Percentiles rank a stretch among this genome's conserved stretches.
Evolutionary conservation across 1,140 invertebrate genomes (phyloP).

Genomic region (Plutomurus gul): DNA sequence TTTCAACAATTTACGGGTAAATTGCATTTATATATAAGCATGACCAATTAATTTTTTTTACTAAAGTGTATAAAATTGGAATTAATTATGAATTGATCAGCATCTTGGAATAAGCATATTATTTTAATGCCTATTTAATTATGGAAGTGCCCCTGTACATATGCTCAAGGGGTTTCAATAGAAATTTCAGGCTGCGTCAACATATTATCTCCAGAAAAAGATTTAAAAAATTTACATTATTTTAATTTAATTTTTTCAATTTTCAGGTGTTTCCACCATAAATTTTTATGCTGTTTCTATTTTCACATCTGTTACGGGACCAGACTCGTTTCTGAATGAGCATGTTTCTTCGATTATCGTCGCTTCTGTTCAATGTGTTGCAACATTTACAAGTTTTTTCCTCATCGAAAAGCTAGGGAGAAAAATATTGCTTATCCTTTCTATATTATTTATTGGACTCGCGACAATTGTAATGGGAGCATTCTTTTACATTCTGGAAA

Average conservation of each 20-base stretch:
- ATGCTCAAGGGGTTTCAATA: not conserved
- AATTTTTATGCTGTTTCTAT: constrained; percentile 50
- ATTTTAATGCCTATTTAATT: too few species aligned
- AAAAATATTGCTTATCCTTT: constrained; percentile 40
- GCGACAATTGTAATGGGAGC: constrained; percentile 39
- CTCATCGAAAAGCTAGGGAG: constrained; percentile 47
- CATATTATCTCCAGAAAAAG: not conserved
- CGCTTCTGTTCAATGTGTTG: constrained; percentile 33
- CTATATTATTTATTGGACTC: constrained; percentile 32
- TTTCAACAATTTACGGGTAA: constrained; percentile 45
- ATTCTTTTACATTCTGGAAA: constrained; percentile 43
- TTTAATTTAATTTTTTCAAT: too few species aligned
- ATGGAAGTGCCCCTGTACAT: too few species aligned
- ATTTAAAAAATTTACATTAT: not conserved
- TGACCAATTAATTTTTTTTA: not conserved
- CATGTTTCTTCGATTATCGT: constrained; percentile 44
- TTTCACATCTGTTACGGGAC: constrained; percentile 36
- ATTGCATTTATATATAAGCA: not conserved
- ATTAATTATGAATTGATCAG: not conserved
- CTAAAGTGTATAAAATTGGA: not conserved
- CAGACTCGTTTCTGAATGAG: constrained; percentile 6
- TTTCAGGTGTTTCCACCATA: constrained; percentile 43
- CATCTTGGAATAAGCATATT: not conserved
- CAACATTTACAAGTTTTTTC: constrained; percentile 34
- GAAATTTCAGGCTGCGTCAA: not conserved